phyloP scores from a whole-genome alignment of 1,140 invertebrate species.

The Polypedilum vanderplanki region DNA sequence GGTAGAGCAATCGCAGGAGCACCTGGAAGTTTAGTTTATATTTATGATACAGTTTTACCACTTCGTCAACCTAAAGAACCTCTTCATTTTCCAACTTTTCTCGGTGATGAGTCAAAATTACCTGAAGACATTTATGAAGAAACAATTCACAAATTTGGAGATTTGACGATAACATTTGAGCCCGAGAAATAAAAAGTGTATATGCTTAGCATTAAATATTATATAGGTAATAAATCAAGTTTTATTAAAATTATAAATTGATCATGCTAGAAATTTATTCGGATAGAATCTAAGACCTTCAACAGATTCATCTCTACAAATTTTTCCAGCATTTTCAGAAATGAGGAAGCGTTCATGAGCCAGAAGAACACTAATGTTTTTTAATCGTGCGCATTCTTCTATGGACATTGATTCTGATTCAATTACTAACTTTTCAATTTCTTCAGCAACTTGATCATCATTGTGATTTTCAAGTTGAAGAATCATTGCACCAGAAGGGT shows the following conservation, averaged over 20 bases:
- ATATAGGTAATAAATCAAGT: no score
- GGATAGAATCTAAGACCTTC: slow-evolving; percentile 90
- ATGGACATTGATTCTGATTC: slow-evolving; percentile 67
- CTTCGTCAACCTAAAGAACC: slow-evolving; percentile 50
- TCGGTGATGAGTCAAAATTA: slow-evolving; percentile 52
- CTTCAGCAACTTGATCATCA: slow-evolving; percentile 66
- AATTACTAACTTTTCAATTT: slow-evolving; percentile 67
- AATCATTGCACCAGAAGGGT: slow-evolving; percentile 87
- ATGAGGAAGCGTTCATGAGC: slow-evolving; percentile 79
- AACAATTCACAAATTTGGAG: slow-evolving; percentile 40
- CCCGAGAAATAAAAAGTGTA: slow-evolving; percentile 12
- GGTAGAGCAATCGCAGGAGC: slow-evolving; percentile 76
- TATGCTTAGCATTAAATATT: not conserved
- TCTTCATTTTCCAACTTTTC: slow-evolving; percentile 76
- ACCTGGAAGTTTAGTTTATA: slow-evolving; percentile 68
- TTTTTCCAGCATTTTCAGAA: slow-evolving; percentile 72
- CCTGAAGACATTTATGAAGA: slow-evolving; percentile 39
- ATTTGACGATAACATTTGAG: slow-evolving; percentile 36
- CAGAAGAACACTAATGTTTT: slow-evolving; percentile 79
- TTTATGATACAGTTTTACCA: slow-evolving; percentile 73
- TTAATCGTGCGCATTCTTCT: slow-evolving; percentile 72
- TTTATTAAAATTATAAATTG: slow-evolving; percentile 30
- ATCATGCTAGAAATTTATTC: slow-evolving; percentile 63
- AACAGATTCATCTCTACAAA: slow-evolving; percentile 89
- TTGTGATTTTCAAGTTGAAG: slow-evolving; percentile 72